Evolutionary conservation across 2,797 vertebrate genomes (phyloP), one percentile per base, ranked within the genome.

Genomic region (Vespertilio murinus): DNA sequence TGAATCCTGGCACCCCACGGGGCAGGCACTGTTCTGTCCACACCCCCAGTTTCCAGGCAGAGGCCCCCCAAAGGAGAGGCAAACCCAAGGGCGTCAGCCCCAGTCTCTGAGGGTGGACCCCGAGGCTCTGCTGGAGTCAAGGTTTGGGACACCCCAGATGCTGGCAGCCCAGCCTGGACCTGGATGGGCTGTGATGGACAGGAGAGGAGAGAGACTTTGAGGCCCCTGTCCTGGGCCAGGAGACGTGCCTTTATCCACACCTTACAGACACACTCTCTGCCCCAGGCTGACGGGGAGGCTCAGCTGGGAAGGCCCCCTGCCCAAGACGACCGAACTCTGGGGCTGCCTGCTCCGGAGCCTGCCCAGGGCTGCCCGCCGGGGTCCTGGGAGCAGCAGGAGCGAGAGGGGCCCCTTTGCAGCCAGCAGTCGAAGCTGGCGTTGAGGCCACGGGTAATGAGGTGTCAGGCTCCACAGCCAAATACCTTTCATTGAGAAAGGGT

Each of bases 371-470:
- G 40, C 42, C 40, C 7, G 16, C 16, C 0, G 30, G 83, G 80
- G 18, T 47, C 52, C 77, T 25, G 7, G 45, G 73, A 30, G 22
- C 20, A 30, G 65, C 4, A 3, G 80, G 79, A 23, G 0, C 2
- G 59, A 61, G 16, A 25, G 67, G 47, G 8, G 52, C 18, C 13
- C 87, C 67, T 52, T 52, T 70, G 54, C 33, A 59, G 82, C 92
- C 2, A 28, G 45, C 56, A 28, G 52, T 42, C 2, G 1, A 40
- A 25, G 56, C 79, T 35, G 59, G 47, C 28, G 17, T 40, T 92
- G 70, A 22, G 38, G 33, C 80, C 7, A 3, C 35, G 1, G n/a
- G 49, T 82, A 91, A 96, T 92, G 96, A 96, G 80, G 95, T 92
- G 91, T 96, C 69, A 2, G 45, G 4, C 2, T 64, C 42, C 42